Evolutionary conservation across 2,888 invertebrate genomes (phyloP), one percentile per base, ranked within the genome.

Genomic region (Anoplius nigerrimus): DNA sequence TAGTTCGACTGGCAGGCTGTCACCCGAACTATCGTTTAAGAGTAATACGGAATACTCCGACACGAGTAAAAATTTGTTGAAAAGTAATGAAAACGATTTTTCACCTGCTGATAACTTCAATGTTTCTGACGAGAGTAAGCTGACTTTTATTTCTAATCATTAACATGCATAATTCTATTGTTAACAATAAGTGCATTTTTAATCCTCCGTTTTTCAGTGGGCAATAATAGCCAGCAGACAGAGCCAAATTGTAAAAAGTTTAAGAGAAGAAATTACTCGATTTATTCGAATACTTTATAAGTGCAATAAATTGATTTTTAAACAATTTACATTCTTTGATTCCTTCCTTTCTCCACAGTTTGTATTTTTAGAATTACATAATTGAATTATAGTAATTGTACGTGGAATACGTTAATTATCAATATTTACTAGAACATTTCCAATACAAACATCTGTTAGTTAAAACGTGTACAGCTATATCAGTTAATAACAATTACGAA

Each of bases 221-320:
- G 58, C 11, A 64, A 59, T 69, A 57, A 57, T 55, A 56, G 63
- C 45, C 55, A 66, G 48, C 62, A 71, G 69, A 62, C 71, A 27
- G 80, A 83, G 61, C 82, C 82, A 55, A 77, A 88, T 63, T 78
- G 74, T 59, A 88, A 90, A 71, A 89, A 88, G 77, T 90, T 90
- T 60, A 90, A 89, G 65, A 75, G 90, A 59, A 83, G 90, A 43
- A 90, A 90, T 79, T 84, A 88, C 69, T 86, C 89, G 2, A 76
- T 90, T 55, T 90, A 90, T 78, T 76, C 84, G 6, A 81, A 81
- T 57, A 81, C 83, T 0, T 55, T 75, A 13, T 84, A 70, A 78
- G 42, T 54, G 42, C 43, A 45, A 48, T 57, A 53, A 48, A 66
- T 46, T 61, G 42, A 48, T 53, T 55, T 45, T 57, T 53, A 53